Evolutionary conservation across 30 jellyfish, hydroid and myxozoan species (phyloP).

Genomic region (Rhopilema esculentum): DNA sequence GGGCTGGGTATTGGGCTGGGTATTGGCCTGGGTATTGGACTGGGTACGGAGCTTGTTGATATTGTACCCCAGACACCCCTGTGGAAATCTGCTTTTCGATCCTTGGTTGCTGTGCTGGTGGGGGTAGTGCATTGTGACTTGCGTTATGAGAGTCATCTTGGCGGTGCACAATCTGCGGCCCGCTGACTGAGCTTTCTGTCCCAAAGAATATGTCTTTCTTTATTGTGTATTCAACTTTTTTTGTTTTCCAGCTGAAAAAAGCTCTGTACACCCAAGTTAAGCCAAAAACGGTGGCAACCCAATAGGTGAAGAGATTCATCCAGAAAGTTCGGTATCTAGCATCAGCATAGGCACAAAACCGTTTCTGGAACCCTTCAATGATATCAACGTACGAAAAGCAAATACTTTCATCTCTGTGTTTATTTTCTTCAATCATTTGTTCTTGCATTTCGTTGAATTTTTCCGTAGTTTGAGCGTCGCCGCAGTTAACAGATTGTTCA

Average conservation of each 20-base stretch:
- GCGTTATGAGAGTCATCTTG: too few relatives aligned
- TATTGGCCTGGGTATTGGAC: too few relatives aligned
- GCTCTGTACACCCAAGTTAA: conserved; percentile 63
- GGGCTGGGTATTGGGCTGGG: too few relatives aligned
- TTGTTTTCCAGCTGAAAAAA: conserved; percentile 30
- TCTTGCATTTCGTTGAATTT: conserved; percentile 30
- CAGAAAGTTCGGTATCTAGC: conserved; percentile 39
- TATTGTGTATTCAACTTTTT: conserved; percentile 37
- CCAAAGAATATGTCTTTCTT: conserved; percentile 27
- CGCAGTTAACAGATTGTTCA: conserved; percentile 36
- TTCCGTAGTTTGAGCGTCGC: conserved; percentile 54
- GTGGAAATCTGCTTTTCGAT: too few relatives aligned
- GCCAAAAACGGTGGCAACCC: conserved; percentile 50
- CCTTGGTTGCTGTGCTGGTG: too few relatives aligned
- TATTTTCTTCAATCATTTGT: conserved; percentile 42
- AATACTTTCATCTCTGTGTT: conserved; percentile 47
- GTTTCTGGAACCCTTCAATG: conserved; percentile 63
- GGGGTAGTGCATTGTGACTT: too few relatives aligned
- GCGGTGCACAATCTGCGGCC: too few relatives aligned
- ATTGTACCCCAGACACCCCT: too few relatives aligned
- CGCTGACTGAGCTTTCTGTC: neutral
- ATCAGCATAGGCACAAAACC: conserved; percentile 55
- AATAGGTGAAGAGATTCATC: conserved; percentile 48
- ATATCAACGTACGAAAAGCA: neutral
- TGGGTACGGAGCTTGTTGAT: too few relatives aligned